phyloP scores from a whole-genome alignment of 2,113 vertebrate species.

The Conger conger region DNA sequence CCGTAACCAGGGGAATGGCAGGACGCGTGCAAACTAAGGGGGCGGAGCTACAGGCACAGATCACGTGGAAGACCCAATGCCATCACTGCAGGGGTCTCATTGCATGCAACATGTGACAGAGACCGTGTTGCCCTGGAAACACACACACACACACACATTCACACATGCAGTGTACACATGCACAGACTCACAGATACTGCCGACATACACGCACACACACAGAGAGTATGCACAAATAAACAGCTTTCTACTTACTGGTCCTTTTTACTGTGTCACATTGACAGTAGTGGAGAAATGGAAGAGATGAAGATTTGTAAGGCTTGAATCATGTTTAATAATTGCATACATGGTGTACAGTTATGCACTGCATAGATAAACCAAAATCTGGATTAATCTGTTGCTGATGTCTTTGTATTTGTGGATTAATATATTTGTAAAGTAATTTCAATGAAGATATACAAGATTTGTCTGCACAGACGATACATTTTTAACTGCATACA shows the following conservation, averaged over 20 bases:
- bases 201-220: constrained; percentile 7
- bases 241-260: constrained; percentile 82
- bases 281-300: constrained; percentile 24
- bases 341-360: neutral
- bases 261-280: constrained; percentile 77
- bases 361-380: neutral
- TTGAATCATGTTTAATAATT: constrained; percentile 16
- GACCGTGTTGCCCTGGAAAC: neutral
- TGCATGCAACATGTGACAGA: neutral
- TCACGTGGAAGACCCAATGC: neutral
- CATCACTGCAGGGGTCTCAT: neutral
- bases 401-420: neutral
- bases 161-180: neutral
- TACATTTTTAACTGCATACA: neutral
- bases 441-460: neutral
- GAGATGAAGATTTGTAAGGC: neutral
- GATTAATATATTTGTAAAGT: neutral
- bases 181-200: neutral
- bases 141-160: neutral
- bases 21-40: neutral
- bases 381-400: neutral
- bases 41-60: neutral
- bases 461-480: no score
- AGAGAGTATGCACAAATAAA: neutral
- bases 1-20: neutral